Percentiles rank a stretch among this genome's conserved stretches.
Evolutionary conservation across 2,113 vertebrate genomes (phyloP).

Genomic region (Odontophorus gujanensis): DNA sequence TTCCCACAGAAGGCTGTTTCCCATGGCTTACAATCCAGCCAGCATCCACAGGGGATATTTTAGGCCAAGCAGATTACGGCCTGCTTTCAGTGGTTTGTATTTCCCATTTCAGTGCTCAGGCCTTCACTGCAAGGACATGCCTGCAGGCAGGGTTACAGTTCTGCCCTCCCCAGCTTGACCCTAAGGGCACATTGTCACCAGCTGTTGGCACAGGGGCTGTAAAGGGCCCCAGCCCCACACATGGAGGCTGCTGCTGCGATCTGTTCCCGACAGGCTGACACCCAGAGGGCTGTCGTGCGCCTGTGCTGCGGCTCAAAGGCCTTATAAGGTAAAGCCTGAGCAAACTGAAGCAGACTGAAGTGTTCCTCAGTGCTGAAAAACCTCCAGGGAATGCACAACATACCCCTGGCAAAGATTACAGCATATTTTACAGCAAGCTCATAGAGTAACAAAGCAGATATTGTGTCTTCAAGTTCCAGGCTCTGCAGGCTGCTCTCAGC

Average conservation of each 20-base stretch:
- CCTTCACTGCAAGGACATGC: background rate
- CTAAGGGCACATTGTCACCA: background rate
- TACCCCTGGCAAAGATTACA: conserved; percentile 80
- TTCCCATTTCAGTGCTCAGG: background rate
- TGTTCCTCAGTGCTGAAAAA: conserved; percentile 72
- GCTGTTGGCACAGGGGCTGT: conserved; percentile 11
- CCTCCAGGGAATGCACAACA: conserved; percentile 77
- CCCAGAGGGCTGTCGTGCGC: conserved; percentile 72
- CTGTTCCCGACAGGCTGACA: conserved; percentile 69
- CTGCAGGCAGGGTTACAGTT: background rate
- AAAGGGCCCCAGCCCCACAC: conserved; percentile 2
- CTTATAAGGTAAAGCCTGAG: conserved; percentile 86
- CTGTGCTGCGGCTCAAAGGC: conserved; percentile 78
- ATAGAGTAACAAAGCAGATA: conserved; percentile 74
- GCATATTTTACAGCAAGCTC: conserved; percentile 71
- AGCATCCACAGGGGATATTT: background rate
- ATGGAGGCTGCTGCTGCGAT: conserved; percentile 61
- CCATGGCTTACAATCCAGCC: background rate
- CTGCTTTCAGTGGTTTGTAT: background rate
- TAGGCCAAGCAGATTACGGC: background rate
- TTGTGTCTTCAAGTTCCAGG: conserved; percentile 65
- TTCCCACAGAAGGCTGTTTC: conserved; percentile 15
- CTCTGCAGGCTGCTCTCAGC: conserved; percentile 49
- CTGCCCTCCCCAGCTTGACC: background rate
- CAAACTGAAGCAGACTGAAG: conserved; percentile 73